These are phyloP conservation scores for Xestia c-nigrum DNA, from an alignment of 2,888 invertebrate species.

Conservation along the genomic window DNA sequence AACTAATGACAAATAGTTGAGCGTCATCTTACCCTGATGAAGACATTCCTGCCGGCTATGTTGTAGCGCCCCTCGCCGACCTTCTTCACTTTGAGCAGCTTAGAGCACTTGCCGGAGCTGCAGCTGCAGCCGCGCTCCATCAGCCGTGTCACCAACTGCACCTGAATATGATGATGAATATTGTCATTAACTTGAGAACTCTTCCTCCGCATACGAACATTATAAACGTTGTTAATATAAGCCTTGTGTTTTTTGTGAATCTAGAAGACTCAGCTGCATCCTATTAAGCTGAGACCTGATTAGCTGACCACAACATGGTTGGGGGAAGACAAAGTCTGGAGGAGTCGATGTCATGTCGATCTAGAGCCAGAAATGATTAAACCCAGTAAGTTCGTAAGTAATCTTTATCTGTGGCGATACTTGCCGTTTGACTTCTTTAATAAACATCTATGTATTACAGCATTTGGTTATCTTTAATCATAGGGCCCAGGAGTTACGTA, in stretches of 20 bases:
- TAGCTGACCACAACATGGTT: not conserved
- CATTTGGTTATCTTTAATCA: not conserved
- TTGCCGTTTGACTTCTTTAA: not conserved
- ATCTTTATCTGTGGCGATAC: not conserved
- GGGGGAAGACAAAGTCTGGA: not conserved
- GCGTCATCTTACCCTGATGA: slow-evolving; percentile 93
- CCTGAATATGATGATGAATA: slow-evolving; percentile 79
- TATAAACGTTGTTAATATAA: not conserved
- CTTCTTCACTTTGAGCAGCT: slow-evolving; percentile 94
- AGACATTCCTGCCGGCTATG: slow-evolving; percentile 96
- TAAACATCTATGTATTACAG: not conserved
- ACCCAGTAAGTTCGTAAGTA: not conserved
- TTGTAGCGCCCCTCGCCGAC: slow-evolving; percentile 96
- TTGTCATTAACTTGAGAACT: not conserved
- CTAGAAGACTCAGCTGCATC: not conserved
- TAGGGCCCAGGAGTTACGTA: slow-evolving; percentile 43
- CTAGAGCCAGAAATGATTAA: not conserved
- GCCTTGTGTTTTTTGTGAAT: not conserved
- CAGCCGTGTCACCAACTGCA: slow-evolving; percentile 93
- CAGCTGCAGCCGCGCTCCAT: slow-evolving; percentile 94
- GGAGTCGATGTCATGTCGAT: not conserved
- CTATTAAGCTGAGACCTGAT: not conserved
- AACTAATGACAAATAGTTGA: not conserved
- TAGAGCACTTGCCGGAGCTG: slow-evolving; percentile 93
- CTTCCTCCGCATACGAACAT: not conserved